Conservation (phyloP, 30 jellyfish, hydroid and myxozoan genomes). For the Morbakka virulenta region DNA sequence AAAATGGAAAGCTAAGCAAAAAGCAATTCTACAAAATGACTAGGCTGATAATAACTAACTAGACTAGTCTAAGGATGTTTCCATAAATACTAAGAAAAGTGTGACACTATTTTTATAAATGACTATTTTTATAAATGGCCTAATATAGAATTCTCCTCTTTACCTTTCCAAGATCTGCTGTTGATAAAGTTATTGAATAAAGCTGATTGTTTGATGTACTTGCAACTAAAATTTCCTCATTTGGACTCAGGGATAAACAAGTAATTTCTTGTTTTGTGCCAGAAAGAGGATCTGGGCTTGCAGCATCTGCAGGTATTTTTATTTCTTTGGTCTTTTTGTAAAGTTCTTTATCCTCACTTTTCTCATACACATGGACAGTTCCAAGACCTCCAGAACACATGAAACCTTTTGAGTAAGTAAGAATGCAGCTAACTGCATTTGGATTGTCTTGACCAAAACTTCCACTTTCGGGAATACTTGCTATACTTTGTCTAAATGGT, state of each 20-base stretch:
- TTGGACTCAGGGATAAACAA: slow-evolving; percentile 86
- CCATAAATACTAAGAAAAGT: no score
- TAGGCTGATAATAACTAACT: no score
- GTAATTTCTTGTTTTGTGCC: slow-evolving; percentile 58
- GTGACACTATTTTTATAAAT: no score
- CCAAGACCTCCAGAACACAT: slow-evolving; percentile 96
- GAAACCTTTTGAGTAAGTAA: slow-evolving; percentile 78
- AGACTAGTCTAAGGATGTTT: no score
- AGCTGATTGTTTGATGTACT: slow-evolving; percentile 84
- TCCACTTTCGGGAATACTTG: slow-evolving; percentile 68
- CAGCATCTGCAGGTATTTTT: slow-evolving; percentile 81
- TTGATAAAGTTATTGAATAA: slow-evolving; percentile 75
- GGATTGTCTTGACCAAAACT: slow-evolving; percentile 52
- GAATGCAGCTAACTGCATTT: slow-evolving; percentile 55
- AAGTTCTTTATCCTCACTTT: slow-evolving; percentile 89
- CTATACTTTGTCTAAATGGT: slow-evolving; percentile 15
- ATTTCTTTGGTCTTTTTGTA: slow-evolving; percentile 78
- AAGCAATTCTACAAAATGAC: no score
- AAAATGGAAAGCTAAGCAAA: no score
- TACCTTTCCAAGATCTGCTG: slow-evolving; percentile 99
- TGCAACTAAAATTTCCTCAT: slow-evolving; percentile 87
- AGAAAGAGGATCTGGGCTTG: slow-evolving; percentile 83
- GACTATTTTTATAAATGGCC: no score
- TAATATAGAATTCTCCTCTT: no score
- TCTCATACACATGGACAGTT: slow-evolving; percentile 82